A percentile compares a stretch with the other conserved stretches of the same genome.
Conservation (phyloP, 2,888 invertebrate genomes). For the Drosophila mulleri region DNA sequence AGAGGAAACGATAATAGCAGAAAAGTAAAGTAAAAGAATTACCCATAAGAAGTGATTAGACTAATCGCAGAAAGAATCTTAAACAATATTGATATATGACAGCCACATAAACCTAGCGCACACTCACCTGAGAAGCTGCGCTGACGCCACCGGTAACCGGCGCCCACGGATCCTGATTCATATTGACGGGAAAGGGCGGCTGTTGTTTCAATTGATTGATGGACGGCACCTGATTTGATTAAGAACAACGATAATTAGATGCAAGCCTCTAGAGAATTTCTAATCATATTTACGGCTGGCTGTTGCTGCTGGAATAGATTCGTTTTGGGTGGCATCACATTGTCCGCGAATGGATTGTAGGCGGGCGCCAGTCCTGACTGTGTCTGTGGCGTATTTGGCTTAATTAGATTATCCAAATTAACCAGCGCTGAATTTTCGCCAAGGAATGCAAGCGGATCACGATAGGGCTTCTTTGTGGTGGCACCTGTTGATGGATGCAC, state of each 20-base stretch:
- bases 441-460: constrained; percentile 97
- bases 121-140: constrained; percentile 83
- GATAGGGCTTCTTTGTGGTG: constrained; percentile 85
- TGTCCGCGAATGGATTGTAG: constrained; percentile 85
- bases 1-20: constrained; percentile 43
- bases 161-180: constrained; percentile 86
- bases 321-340: constrained; percentile 85
- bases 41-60: constrained; percentile 50
- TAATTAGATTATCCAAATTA: constrained; percentile 98
- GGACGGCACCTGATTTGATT: constrained; percentile 84
- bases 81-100: constrained; percentile 22
- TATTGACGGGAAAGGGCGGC: constrained; percentile 84
- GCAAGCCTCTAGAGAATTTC: not conserved
- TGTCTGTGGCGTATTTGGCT: constrained; percentile 85
- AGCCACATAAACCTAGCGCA: constrained; percentile 18
- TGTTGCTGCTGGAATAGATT: constrained; percentile 88
- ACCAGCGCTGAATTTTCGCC: constrained; percentile 98
- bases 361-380: constrained; percentile 79
- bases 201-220: constrained; percentile 85
- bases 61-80: constrained; percentile 33
- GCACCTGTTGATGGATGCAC: constrained; percentile 78
- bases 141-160: constrained; percentile 81
- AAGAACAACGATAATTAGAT: not conserved
- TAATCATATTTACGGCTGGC: constrained; percentile 81
- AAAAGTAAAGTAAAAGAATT: constrained; percentile 41